Conservation (phyloP, 2,113 vertebrate species). For the Junco hyemalis region DNA sequence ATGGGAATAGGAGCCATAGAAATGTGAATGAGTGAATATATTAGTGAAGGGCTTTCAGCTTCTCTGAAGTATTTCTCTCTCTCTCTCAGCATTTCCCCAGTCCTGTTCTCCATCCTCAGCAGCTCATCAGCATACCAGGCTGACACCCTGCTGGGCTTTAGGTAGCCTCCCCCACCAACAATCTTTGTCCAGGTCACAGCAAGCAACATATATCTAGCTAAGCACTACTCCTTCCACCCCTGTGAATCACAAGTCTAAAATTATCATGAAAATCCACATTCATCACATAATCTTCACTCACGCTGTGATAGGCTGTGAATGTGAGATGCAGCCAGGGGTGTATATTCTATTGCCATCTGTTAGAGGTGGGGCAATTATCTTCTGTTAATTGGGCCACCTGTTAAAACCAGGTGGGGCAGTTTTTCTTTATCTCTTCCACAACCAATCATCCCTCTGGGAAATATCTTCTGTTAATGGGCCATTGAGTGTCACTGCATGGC, state of each 20-base stretch:
- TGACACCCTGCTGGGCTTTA: neutral
- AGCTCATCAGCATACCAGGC: neutral
- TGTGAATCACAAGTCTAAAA: neutral
- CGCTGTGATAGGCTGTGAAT: neutral
- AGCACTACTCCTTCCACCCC: neutral
- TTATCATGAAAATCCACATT: neutral
- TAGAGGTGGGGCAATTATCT: neutral
- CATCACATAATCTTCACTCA: neutral
- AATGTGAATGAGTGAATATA: conserved; percentile 28
- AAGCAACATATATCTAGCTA: neutral
- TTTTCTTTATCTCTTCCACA: neutral
- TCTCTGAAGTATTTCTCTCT: neutral
- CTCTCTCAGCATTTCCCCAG: neutral
- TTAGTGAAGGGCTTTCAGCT: conserved; percentile 22
- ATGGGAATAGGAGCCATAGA: neutral
- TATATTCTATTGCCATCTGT: neutral
- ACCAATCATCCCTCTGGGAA: neutral
- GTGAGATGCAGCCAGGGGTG: neutral
- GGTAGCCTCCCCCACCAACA: neutral
- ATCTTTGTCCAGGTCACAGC: conserved; percentile 14
- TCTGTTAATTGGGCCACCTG: neutral
- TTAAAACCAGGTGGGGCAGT: neutral
- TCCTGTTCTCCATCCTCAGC: conserved; percentile 5
- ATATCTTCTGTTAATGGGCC: neutral
- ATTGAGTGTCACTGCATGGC: neutral